These are phyloP conservation scores for Alfaro cultratus DNA, from an alignment of 2,797 vertebrate species.

Conservation along the genomic window DNA sequence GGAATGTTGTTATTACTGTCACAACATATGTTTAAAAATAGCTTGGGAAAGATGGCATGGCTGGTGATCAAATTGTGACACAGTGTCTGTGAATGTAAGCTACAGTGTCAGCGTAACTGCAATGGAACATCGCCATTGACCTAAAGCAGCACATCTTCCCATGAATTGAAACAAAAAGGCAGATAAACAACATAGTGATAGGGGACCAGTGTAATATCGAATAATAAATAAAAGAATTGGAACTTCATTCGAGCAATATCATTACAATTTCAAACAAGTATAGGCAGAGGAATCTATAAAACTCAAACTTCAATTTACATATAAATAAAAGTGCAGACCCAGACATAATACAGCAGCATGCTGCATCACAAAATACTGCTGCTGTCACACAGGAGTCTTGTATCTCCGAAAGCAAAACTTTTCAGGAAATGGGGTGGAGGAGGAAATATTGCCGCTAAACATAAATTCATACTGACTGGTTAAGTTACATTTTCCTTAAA, in stretches of 20 bases:
- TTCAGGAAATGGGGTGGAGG: background rate
- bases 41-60: background rate
- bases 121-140: background rate
- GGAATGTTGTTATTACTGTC: background rate
- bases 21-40: background rate
- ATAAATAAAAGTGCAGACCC: conserved; percentile 3
- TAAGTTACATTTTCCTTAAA: background rate
- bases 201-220: background rate
- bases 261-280: background rate
- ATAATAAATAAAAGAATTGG: background rate
- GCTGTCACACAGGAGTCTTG: background rate
- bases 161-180: background rate
- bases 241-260: background rate
- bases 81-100: background rate
- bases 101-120: background rate
- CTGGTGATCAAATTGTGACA: background rate
- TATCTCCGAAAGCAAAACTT: background rate
- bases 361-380: conserved; percentile 22
- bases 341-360: conserved; percentile 21
- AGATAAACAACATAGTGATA: background rate
- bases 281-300: background rate
- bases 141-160: background rate
- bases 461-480: background rate
- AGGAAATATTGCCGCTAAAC: background rate
- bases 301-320: background rate